phyloP scores from a whole-genome alignment of 2,797 vertebrate genomes.

The Champsocephalus gunnari region DNA sequence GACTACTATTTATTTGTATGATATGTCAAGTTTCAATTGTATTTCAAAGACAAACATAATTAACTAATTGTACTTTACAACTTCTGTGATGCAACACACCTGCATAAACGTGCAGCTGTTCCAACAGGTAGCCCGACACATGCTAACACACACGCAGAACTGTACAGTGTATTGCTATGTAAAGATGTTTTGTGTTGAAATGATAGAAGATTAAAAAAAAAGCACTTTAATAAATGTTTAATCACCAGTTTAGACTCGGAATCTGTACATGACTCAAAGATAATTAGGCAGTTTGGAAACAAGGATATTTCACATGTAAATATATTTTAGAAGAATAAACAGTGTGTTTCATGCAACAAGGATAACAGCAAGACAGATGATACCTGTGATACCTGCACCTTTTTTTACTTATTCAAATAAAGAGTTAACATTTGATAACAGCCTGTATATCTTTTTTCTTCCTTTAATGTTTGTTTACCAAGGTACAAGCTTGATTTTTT shows the following conservation, averaged over 20 bases:
- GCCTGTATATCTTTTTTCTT: conserved; percentile 68
- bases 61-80: conserved; percentile 85
- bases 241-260: conserved; percentile 87
- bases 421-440: conserved; percentile 89
- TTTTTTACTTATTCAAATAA: conserved; percentile 92
- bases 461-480: neutral
- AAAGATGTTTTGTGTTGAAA: conserved; percentile 87
- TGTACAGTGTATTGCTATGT: conserved; percentile 88
- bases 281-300: conserved; percentile 77
- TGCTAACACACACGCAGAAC: conserved; percentile 78
- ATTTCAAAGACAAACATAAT: conserved; percentile 83
- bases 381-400: conserved; percentile 87
- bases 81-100: conserved; percentile 73
- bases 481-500: neutral
- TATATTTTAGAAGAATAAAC: conserved; percentile 80
- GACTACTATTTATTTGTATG: conserved; percentile 93
- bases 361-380: conserved; percentile 79
- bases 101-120: conserved; percentile 75
- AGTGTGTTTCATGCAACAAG: conserved; percentile 80
- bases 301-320: conserved; percentile 85
- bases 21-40: conserved; percentile 89
- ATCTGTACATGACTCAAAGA: conserved; percentile 86
- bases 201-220: conserved; percentile 78
- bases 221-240: conserved; percentile 92
- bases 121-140: conserved; percentile 73